Percentiles rank a stretch among this genome's conserved stretches.
These are phyloP conservation scores for Drymodes brunneopygia DNA, from an alignment of 2,113 vertebrate species.

Conservation along the genomic window DNA sequence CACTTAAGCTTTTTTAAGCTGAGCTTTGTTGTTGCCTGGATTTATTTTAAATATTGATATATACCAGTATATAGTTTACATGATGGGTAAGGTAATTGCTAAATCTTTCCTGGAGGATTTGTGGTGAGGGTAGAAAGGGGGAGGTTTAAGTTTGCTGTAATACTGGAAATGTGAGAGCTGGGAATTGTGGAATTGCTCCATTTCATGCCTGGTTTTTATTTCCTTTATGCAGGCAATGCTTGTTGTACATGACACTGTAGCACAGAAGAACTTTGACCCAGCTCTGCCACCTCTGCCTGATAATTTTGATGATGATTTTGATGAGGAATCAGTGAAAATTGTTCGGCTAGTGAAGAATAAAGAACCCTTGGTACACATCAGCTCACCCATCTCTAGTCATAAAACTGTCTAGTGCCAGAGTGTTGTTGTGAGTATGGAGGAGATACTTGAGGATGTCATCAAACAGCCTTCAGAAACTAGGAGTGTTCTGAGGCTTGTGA, in stretches of 20 bases:
- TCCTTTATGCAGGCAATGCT: conserved; percentile 82
- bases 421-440: neutral
- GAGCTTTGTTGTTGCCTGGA: neutral
- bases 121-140: neutral
- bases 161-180: neutral
- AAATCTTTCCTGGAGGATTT: neutral
- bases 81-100: neutral
- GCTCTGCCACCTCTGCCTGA: conserved; percentile 88
- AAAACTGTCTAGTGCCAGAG: neutral
- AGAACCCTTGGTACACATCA: conserved; percentile 84
- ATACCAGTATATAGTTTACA: neutral
- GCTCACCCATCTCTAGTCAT: neutral
- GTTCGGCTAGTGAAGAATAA: conserved; percentile 95
- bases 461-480: neutral
- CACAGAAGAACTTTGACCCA: conserved; percentile 94
- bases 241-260: conserved; percentile 90
- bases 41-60: neutral
- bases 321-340: conserved; percentile 95
- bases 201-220: neutral
- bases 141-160: neutral
- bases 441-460: neutral
- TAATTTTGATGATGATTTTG: conserved; percentile 85
- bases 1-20: neutral
- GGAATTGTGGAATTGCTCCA: neutral
- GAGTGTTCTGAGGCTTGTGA: neutral